Base-by-base conservation (phyloP, 2,113 vertebrate genomes). In the Oreochromis tanganicae region DNA sequence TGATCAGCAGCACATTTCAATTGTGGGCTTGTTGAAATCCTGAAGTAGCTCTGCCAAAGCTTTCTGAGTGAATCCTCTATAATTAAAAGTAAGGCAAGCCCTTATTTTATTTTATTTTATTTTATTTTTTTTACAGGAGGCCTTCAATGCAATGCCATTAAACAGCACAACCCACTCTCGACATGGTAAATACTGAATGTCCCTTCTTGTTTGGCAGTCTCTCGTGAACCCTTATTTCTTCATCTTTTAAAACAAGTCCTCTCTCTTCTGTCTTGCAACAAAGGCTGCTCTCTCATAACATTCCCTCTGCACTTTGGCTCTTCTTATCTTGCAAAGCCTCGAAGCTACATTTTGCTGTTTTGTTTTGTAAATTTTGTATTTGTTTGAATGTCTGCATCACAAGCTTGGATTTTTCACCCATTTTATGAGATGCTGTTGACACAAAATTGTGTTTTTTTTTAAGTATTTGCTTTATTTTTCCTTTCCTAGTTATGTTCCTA, bases 121-220 rank as follows among this genome's bases (percentile, higher is more conserved):
- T 21, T 21, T 21, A 21, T 24, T 6, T 5, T 41, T 68, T 27
- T 59, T 12, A 82, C 50, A 66, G 78, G 38, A 82, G 87, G 38
- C 75, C 63, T 89, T 82, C 83, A 48, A 50, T 78, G 43, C 6
- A 50, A 34, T 54, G 81, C 61, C 83, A 81, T 81, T 61, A 86
- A 87, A 73, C 83, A 81, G 41, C 12, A 13, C 82, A 87, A 19
- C 27, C 6, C 73, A 52, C 73, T 78, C 68, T 38, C 24, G 52
- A 21, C 48, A 21, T 27, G 1, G 57, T 92, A 91, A 94, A 93
- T 90, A 91, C 82, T 91, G 84, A 85, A 92, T 91, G 84, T 27
- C 19, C 12, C 24, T 46, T 50, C 71, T 84, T 17, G 2, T 34
- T 55, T 32, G 61, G 16, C 9, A 78, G 46, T 78, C 46, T 52